Conservation (phyloP, 2,113 vertebrate species). For the Lichenostomus cassidix region DNA sequence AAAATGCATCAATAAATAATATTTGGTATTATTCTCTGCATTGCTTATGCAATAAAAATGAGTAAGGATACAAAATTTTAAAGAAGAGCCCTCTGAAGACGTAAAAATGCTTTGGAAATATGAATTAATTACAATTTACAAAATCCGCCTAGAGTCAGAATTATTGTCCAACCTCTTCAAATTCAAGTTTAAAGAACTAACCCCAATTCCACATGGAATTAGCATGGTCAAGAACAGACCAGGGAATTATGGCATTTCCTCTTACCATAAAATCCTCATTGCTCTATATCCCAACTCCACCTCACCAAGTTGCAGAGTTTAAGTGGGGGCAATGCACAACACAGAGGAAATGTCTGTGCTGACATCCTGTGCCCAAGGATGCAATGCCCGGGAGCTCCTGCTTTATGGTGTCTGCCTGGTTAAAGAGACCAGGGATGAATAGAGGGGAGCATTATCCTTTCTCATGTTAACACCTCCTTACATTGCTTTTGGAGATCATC, state of each 20-base stretch:
- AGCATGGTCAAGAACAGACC: not conserved
- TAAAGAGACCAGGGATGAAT: fast-evolving
- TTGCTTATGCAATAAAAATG: not conserved
- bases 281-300: not conserved
- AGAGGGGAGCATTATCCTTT: fast-evolving
- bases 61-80: not conserved
- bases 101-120: not conserved
- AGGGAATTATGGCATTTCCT: not conserved
- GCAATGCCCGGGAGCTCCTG: fast-evolving
- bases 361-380: not conserved
- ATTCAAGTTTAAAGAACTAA: not conserved
- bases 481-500: not conserved
- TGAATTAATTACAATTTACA: not conserved
- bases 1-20: not conserved
- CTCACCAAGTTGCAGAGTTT: not conserved
- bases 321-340: not conserved
- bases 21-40: not conserved
- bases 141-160: not conserved
- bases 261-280: not conserved
- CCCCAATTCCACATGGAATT: not conserved
- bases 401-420: not conserved
- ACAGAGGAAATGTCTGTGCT: fast-evolving
- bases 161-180: not conserved
- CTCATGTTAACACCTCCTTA: fast-evolving
- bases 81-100: not conserved